Evolutionary conservation across 2,797 vertebrate genomes (phyloP), one percentile per base, ranked within the genome.

Genomic region (Catharus ustulatus): DNA sequence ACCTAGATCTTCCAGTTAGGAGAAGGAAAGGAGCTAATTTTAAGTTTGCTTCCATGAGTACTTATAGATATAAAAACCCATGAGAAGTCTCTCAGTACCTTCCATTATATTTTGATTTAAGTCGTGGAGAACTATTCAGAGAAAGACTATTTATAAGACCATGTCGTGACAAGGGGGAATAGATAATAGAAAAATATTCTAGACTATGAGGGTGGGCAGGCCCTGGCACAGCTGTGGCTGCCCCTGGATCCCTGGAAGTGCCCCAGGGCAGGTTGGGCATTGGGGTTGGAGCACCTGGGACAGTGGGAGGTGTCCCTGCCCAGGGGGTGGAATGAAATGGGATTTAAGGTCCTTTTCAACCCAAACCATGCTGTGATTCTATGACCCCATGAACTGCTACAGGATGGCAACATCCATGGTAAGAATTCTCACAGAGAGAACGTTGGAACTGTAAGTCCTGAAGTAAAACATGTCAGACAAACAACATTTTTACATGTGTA

Each of bases 261-360:
- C 0, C 45, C 66, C 22, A 52, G 73, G 45, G 29, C 51, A 40
- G 38, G 58, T 0, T 77, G 72, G 8, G 51, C 10, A 22, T 1
- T 0, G 0, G 4, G 30, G 18, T 48, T 2, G 55, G 57, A 69
- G 36, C 13, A 24, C 0, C n/a, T 46, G 45, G 45, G 45, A 2
- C 0, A 19, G 29, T 16, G 58, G n/a, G 0, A 84, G 7, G 7
- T 30, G 57, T 26, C 71, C 49, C 57, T 63, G 2, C 23, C 19
- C 55, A 20, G 11, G 13, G 10, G 6, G 1, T 61, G 51, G 66
- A 42, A n/a, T 21, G 23, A 24, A 13, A 15, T 45, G 64, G 5
- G 15, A 23, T 76, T 83, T 51, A 30, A 51, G n/a, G 24, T 40
- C 29, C 9, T 5, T 63, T 49, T 10, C 38, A 57, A 21, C 17